Evolutionary conservation across 2,113 vertebrate species (phyloP), one percentile per base, ranked within the genome.

Genomic region (Dunckerocampus dactyliophorus): DNA sequence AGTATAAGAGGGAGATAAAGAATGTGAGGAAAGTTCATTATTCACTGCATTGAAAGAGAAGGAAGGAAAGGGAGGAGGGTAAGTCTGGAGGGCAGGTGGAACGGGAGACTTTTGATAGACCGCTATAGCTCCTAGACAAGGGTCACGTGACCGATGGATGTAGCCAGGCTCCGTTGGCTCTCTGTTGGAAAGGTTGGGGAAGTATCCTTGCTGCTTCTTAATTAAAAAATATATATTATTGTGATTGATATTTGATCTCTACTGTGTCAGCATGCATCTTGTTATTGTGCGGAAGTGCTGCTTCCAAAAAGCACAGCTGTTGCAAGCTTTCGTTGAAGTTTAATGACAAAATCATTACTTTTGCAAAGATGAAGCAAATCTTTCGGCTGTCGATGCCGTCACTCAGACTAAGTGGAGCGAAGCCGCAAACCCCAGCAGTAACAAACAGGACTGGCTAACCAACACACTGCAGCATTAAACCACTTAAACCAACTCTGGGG

Each of bases 1-100:
- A 68, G 65, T 39, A 12, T 47, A 52, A 47, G 72, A n/a, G 28
- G 7, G 56, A 63, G 70, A 67, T 73, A 69, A 67, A 75, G 65
- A 74, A 61, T 24, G 71, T 58, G 54, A 57, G 64, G 50, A 72
- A 71, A 72, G 65, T 72, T 76, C 34, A 72, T 76, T 76, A 68
- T 71, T 72, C 56, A 69, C 37, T 8, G 61, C 11, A 37, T 19
- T 63, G 71, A 75, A 39, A 61, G 53, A 66, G 59, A 2, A 28
- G 37, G 39, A 53, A 34, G 53, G 43, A 47, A 58, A 17, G 15
- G 45, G n/a, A 20, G 20, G 47, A 63, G 37, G 34, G 15, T 5
- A 34, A 28, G 8, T 21, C 28, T 39, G 45, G 49, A 31, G 42
- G 39, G 31, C 47, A 58, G 62, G 65, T 69, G 49, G 56, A 51